Base-by-base conservation (phyloP, 2,797 vertebrate species). In the Spea hammondii region DNA sequence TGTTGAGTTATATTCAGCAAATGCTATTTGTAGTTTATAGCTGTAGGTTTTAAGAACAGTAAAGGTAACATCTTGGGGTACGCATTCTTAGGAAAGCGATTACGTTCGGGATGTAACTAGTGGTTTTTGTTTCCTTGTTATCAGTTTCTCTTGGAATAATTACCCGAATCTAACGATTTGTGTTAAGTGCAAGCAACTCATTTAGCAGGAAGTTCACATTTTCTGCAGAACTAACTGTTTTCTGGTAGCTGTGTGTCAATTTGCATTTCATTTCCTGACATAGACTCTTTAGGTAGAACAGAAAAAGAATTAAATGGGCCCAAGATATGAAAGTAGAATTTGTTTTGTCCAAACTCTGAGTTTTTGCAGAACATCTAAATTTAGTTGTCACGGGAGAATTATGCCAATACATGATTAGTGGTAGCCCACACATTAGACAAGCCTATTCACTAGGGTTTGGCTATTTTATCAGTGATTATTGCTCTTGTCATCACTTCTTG, bases 101-200 rank as follows among this genome's bases (percentile, higher is more conserved):
- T 8, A 45, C 10, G 7, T 4, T 46, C 12, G 7, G 64, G 9
- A 65, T 46, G 64, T 46, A 65, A 65, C 32, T 65, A 65, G 64
- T 44, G 46, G 5, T 45, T 46, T 65, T n/a, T 46, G 11, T 46
- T 46, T 62, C 14, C 14, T 13, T 32, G 9, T 17, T 45, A 65
- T 65, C 32, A 65, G 64, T 45, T 47, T 64, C 64, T 4, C 4
- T 45, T 65, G 14, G 64, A 65, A 65, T 65, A 65, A 65, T 65
- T 65, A 47, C 64, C 64, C 46, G 64, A 45, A 13, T 45, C 64
- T 4, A 47, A 65, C 11, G 32, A 62, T 62, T 12, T 62, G 14
- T 62, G 14, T 9, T 62, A 62, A 59, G n/a, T 12, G 5, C 11
- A 59, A 62, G 59, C 14, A 13, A 57, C 5, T 3, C 59, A 9